Percentiles rank a stretch among this genome's conserved stretches.
These are phyloP conservation scores for Apotomis betuletana DNA, from an alignment of 2,888 invertebrate genomes.

Conservation along the genomic window DNA sequence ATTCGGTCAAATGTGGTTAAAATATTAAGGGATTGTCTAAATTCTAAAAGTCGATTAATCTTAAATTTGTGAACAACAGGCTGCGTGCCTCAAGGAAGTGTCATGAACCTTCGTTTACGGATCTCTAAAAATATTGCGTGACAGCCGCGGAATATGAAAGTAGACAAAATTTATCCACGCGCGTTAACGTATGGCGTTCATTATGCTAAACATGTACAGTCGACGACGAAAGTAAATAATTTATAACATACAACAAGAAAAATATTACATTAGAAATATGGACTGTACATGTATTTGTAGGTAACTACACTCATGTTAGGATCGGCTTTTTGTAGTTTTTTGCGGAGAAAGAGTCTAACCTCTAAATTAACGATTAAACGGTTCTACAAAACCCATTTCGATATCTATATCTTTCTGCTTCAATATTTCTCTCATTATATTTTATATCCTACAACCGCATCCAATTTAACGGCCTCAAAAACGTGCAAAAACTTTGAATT, in stretches of 20 bases:
- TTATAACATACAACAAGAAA: not conserved
- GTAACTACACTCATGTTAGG: too few relatives aligned
- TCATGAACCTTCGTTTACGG: not conserved
- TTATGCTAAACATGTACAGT: conserved; percentile 3
- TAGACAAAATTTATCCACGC: conserved; percentile 39
- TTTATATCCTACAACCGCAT: not conserved
- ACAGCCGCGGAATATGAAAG: conserved; percentile 36
- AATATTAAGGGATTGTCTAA: too few relatives aligned
- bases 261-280: too few relatives aligned
- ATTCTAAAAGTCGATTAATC: too few relatives aligned
- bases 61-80: not conserved
- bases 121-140: conserved; percentile 41
- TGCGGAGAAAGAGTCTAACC: too few relatives aligned
- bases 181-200: conserved; percentile 28
- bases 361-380: too few relatives aligned
- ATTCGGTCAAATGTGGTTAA: too few relatives aligned
- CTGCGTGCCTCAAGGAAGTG: too few relatives aligned
- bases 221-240: not conserved
- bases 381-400: too few relatives aligned
- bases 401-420: too few relatives aligned
- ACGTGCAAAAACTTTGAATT: conserved; percentile 13
- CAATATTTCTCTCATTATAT: not conserved
- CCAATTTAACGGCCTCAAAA: conserved; percentile 10
- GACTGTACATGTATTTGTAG: too few relatives aligned
- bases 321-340: too few relatives aligned